A percentile compares a stretch with the other conserved stretches of the same genome.
Evolutionary conservation across 2,113 vertebrate genomes (phyloP).

Genomic region (Eubucco bourcierii): DNA sequence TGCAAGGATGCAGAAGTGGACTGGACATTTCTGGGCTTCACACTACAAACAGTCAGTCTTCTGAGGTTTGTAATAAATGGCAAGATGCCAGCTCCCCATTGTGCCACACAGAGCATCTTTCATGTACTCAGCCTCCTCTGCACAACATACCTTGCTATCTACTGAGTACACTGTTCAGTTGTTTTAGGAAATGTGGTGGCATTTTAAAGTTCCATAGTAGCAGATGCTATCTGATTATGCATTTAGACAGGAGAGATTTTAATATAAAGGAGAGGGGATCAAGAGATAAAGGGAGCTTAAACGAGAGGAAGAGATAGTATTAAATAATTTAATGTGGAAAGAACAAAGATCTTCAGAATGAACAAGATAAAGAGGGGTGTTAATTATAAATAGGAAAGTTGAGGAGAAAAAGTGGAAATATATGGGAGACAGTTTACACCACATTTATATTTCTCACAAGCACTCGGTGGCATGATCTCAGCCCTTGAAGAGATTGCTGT

Average conservation of each 20-base stretch:
- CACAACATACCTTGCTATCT: neutral
- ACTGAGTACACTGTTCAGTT: neutral
- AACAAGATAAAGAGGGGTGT: constrained; percentile 71
- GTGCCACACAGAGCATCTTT: neutral
- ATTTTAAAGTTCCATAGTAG: neutral
- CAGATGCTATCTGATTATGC: constrained; percentile 42
- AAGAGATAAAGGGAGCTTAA: constrained; percentile 69
- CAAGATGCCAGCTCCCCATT: accelerated
- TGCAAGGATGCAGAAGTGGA: neutral
- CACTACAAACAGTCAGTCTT: neutral
- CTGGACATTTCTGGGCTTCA: neutral
- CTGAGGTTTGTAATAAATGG: neutral
- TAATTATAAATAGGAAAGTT: constrained; percentile 70
- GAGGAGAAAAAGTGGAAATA: constrained; percentile 68
- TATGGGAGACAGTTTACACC: constrained; percentile 61
- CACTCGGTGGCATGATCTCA: constrained; percentile 31
- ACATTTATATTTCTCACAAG: constrained; percentile 67
- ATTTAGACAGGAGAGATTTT: constrained; percentile 59
- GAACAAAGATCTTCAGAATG: constrained; percentile 65
- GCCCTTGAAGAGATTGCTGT: neutral
- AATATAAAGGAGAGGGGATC: constrained; percentile 57
- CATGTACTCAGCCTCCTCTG: neutral
- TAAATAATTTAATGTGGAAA: constrained; percentile 70
- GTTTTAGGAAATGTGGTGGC: neutral
- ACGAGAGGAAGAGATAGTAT: constrained; percentile 8